Evolutionary conservation across 2,888 invertebrate species (phyloP), one percentile per base, ranked within the genome.

Genomic region (Tinea pellionella): DNA sequence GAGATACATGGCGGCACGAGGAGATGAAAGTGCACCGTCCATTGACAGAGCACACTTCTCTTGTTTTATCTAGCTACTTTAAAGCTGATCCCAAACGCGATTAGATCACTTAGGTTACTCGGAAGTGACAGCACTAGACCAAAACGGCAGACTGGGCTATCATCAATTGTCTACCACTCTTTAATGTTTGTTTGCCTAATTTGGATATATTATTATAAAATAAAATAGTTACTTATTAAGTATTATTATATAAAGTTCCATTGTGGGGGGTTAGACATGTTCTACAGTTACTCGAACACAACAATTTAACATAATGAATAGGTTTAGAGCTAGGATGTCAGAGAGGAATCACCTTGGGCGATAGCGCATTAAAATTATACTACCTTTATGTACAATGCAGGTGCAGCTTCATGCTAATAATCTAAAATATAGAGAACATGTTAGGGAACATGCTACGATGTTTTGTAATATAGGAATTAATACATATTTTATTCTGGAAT

Each of bases 261-360:
- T 55, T 55, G 57, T 32, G 19, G 57, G 37, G 37, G 32, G 32
- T 12, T 12, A 57, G 13, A 57, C 30, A 15, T 55, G 55, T 55
- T 55, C 55, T 53, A 53, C 57, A 57, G 57, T 57, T 57, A 57
- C 24, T 18, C 24, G 53, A 32, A 32, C 55, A 55, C 24, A 29
- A 55, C 57, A 57, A 57, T 57, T 57, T 57, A 57, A 57, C 11
- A 57, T 57, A 57, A 57, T 57, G 57, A 32, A 57, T 57, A 32
- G 32, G 57, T 57, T 57, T 57, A 57, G 32, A 32, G 32, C 32
- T 57, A 32, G 29, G 55, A 55, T 55, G 55, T 55, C 55, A 55
- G 55, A 29, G 55, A 29, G 29, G 16, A 32, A 32, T 57, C 57
- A 57, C 57, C 57, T 32, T 57, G 57, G 57, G 57, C 57, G 30